Evolutionary conservation across 2,888 invertebrate genomes (phyloP).

Genomic region (Caenorhabditis sinica): DNA sequence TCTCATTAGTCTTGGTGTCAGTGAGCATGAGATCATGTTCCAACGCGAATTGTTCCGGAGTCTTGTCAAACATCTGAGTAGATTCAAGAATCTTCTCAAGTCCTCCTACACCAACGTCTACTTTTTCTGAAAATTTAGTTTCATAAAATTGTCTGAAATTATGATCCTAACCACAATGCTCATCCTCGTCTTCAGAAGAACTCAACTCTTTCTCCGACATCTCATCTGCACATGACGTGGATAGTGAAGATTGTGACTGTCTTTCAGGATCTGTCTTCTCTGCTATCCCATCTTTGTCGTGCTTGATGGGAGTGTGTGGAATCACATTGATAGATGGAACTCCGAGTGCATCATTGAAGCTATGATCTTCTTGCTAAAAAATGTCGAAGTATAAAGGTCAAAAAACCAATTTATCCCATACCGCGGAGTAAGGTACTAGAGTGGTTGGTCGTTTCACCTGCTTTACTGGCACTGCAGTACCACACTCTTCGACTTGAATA

Average conservation of each 20-base stretch:
- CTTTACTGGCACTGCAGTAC: slow-evolving; percentile 48
- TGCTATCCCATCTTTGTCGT: slow-evolving; percentile 49
- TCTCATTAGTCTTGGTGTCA: slow-evolving; percentile 71
- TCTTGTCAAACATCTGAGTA: slow-evolving; percentile 74
- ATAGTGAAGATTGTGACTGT: slow-evolving; percentile 68
- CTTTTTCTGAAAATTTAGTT: slow-evolving; percentile 34
- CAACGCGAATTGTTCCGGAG: slow-evolving; percentile 84
- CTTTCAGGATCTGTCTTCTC: slow-evolving; percentile 1
- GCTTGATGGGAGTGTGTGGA: slow-evolving; percentile 82
- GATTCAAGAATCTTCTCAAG: slow-evolving; percentile 60
- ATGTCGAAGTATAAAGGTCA: background rate
- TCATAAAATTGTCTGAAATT: too few species aligned
- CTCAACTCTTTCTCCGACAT: slow-evolving; percentile 76
- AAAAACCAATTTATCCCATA: background rate
- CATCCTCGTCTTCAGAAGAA: slow-evolving; percentile 71
- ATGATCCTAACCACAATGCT: slow-evolving; percentile 22
- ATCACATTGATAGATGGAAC: slow-evolving; percentile 83
- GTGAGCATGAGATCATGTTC: slow-evolving; percentile 85
- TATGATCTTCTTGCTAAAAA: slow-evolving; percentile 53
- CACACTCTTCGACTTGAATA: slow-evolving; percentile 61
- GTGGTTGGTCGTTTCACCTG: slow-evolving; percentile 64
- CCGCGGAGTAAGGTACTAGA: slow-evolving; percentile 42
- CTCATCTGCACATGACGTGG: slow-evolving; percentile 83
- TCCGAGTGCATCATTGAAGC: slow-evolving; percentile 70
- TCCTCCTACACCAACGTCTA: slow-evolving; percentile 28